Evolutionary conservation across 2,797 vertebrate species (phyloP).

Genomic region (Malacoraja senta): DNA sequence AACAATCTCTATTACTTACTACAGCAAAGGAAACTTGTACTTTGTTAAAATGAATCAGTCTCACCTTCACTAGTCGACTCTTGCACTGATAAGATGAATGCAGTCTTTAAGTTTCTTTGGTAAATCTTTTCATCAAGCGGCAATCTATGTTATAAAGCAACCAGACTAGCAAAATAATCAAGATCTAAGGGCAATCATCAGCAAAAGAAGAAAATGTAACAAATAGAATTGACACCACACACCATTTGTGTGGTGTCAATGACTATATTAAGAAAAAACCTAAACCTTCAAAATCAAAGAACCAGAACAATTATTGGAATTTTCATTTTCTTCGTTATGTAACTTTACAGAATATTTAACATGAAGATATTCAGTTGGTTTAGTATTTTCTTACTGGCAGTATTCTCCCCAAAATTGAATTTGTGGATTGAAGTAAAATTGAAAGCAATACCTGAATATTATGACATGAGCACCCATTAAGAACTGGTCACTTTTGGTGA

Average conservation of each 20-base stretch:
- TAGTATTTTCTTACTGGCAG: too few relatives aligned
- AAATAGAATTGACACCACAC: neutral
- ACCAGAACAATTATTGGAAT: neutral
- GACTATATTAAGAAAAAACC: neutral
- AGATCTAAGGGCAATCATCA: neutral
- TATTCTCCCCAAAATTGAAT: neutral
- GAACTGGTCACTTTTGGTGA: neutral
- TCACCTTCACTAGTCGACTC: constrained; percentile 47
- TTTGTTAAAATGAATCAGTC: neutral
- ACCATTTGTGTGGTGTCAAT: neutral
- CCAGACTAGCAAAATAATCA: neutral
- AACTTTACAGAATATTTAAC: neutral
- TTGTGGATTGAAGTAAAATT: neutral
- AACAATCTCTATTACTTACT: too few relatives aligned
- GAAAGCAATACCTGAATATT: neutral
- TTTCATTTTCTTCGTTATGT: neutral
- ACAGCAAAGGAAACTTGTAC: too few relatives aligned
- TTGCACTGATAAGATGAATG: constrained; percentile 73
- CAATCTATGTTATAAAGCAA: constrained; percentile 53
- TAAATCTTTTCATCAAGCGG: constrained; percentile 69
- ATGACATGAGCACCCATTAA: neutral
- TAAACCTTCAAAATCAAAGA: neutral
- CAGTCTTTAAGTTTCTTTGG: constrained; percentile 74
- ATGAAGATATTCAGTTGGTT: constrained; percentile 1
- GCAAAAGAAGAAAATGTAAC: neutral